Evolutionary conservation across 2,797 vertebrate genomes (phyloP), one percentile per base, ranked within the genome.

Genomic region (Presbytis comata): DNA sequence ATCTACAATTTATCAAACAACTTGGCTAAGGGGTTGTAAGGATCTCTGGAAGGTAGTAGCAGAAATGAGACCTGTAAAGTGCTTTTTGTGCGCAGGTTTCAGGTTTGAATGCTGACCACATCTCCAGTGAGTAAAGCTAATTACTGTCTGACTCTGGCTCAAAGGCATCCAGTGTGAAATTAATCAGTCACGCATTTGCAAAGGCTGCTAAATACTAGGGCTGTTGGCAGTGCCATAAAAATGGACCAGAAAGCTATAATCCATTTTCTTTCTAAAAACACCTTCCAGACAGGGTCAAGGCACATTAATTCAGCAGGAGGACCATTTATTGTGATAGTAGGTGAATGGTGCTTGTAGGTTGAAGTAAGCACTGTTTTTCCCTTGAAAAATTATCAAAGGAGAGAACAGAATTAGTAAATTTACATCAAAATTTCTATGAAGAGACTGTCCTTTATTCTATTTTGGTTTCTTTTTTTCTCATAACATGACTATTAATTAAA

Each of bases 211-310:
- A 97, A 95, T 85, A 81, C 89, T 96, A 75, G 89, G 22, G 93
- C 64, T 98, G 89, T 74, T 96, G 91, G 59, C 50, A 95, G 70
- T 83, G 94, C 92, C 67, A 93, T 92, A 97, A 70, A 96, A 96
- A 96, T 72, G 80, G 30, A 26, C 36, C 64, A 90, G 83, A 44
- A 79, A 79, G 41, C 76, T 80, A 28, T 79, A 57, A 79, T 94
- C 57, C 28, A 36, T 96, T 91, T 94, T 53, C 76, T 96, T 94
- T 85, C 87, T 81, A 64, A 87, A 93, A 94, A 80, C 67, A 83
- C 89, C 50, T 92, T 95, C 88, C 59, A 91, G 92, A 75, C 26
- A 81, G 78, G 44, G 84, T 82, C 92, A 61, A 70, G n/a, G n/a
- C 13, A 10, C 91, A n/a, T 81, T 95, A 95, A 83, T 90, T 95